Evolutionary conservation across 2,113 vertebrate species (phyloP), one percentile per base, ranked within the genome.

Genomic region (Alouatta palliata): DNA sequence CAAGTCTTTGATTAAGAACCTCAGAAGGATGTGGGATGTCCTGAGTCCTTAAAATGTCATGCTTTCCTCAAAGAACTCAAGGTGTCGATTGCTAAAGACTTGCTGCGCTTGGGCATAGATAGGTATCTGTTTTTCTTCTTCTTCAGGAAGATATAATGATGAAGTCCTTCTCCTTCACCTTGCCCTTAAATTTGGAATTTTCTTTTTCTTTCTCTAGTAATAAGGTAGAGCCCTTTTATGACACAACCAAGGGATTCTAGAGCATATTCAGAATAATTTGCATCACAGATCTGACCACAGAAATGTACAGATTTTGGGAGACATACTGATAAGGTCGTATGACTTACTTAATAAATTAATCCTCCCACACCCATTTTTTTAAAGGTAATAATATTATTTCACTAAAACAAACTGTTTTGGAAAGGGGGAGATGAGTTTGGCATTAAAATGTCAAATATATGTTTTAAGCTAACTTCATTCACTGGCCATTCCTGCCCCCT

Each of bases 361-460:
- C 35, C 12, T 2, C 45, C 43, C 25, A 19, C 4, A 4, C 52
- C 40, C 17, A 35, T 45, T 58, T 75, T 80, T 93, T 87, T 71
- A 25, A 73, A 64, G 21, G 87, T 81, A 32, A 86, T 90, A 94
- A 64, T 79, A 2, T 81, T 94, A 30, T 87, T 95, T 91, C 94
- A 77, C 3, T 58, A 47, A 94, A 95, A 85, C 45, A 54, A 58
- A 61, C 47, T 79, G 13, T 73, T 81, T 94, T 91, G 73, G 54
- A 90, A 75, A 88, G 17, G 70, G n/a, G 64, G 11, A 30, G 25
- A 49, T 93, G 37, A 76, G 30, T 85, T 93, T 93, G 61, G 87
- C 45, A 52, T 93, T 88, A 94, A 93, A 94, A 82, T 89, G 30
- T 61, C 64, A 25, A 32, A 1, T 93, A 9, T 37, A n/a, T 35